Evolutionary conservation across 1,140 invertebrate genomes (phyloP), one percentile per base, ranked within the genome.

Genomic region (Ips nitidus): DNA sequence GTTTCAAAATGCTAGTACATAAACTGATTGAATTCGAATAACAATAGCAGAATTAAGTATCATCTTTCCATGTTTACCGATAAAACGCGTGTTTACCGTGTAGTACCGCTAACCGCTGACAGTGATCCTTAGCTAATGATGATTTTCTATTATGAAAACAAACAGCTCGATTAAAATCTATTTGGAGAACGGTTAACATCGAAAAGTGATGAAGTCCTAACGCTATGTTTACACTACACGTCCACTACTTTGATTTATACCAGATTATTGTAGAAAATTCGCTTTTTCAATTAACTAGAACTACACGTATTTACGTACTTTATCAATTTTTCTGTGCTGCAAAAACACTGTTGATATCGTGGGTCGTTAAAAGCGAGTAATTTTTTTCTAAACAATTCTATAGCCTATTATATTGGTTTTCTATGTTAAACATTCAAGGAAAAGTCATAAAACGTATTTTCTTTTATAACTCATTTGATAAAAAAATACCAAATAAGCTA

Each of bases 141-240:
- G n/a, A 56, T 56, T 56, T 56, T n/a, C 53, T 56, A 7, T 56
- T 4, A 56, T 37, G n/a, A 56, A 56, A 56, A 56, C 39, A 56
- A 56, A 56, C n/a, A 3, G 37, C n/a, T 2, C 37, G 53, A 56
- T 36, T 56, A 56, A 56, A 56, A 56, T 56, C 53, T 56, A 56
- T 56, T 56, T 56, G 38, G n/a, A 3, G 53, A 56, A 37, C 39
- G 38, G 22, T 56, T 56, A 56, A 4, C 37, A 56, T 36, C 53
- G 53, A 4, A 56, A 56, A 37, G 53, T 56, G 53, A 56, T 56
- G 53, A 56, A 56, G 53, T 56, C n/a, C 22, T 39, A 40, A 36
- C 38, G 53, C 22, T 6, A 56, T 56, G 53, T 56, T 56, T 56
- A 56, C 53, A 38, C 38, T 56, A 36, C 38, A 7, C 47, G 47